Evolutionary conservation across 2,888 invertebrate species (phyloP).

Genomic region (Lypha dubia): DNA sequence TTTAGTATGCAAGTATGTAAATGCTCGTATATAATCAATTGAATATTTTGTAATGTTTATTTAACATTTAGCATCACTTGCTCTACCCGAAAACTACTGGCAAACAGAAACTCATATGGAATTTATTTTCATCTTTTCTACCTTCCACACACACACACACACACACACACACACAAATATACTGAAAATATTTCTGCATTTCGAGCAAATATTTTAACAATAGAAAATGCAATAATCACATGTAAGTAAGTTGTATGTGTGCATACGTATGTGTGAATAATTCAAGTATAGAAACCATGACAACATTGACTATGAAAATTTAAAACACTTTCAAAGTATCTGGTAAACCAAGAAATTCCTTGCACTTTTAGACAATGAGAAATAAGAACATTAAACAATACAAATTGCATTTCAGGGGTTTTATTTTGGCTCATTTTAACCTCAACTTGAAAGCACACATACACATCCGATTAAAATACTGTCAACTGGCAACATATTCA

Average conservation of each 20-base stretch:
- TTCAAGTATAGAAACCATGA: slow-evolving; percentile 1
- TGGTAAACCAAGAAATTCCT: slow-evolving; percentile 8
- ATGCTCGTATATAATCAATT: slow-evolving; percentile 48
- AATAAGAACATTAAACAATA: slow-evolving; percentile 35
- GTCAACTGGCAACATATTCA: neutral
- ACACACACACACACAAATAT: neutral
- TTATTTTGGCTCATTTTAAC: slow-evolving; percentile 10
- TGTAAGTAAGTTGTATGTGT: neutral
- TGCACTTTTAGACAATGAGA: slow-evolving; percentile 6
- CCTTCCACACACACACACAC: too few relatives aligned
- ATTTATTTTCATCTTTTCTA: slow-evolving; percentile 38
- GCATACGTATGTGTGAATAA: neutral
- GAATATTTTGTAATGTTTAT: slow-evolving; percentile 58
- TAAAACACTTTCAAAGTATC: slow-evolving; percentile 6
- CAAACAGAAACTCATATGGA: slow-evolving; percentile 33
- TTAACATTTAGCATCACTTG: slow-evolving; percentile 52
- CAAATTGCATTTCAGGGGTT: slow-evolving; percentile 33
- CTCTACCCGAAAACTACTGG: slow-evolving; percentile 26
- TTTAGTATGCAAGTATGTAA: neutral
- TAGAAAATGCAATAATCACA: neutral
- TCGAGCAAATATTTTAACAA: slow-evolving; percentile 27
- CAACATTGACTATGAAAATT: slow-evolving; percentile 18
- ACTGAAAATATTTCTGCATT: slow-evolving; percentile 22
- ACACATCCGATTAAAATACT: neutral
- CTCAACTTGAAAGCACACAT: neutral